phyloP scores from a whole-genome alignment of 2,113 vertebrate genomes.

The Lota lota region DNA sequence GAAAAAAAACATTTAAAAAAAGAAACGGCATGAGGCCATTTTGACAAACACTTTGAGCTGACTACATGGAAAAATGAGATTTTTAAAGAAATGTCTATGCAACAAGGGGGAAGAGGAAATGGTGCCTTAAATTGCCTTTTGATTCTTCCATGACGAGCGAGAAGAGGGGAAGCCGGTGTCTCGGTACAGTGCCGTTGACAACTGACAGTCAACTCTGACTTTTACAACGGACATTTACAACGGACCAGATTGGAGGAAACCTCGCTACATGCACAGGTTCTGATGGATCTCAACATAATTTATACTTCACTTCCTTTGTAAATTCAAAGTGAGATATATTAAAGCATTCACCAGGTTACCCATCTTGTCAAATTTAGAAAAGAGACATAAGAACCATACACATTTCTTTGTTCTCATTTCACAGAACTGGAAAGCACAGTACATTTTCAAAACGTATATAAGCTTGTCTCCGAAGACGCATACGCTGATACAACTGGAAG shows the following conservation, averaged over 20 bases:
- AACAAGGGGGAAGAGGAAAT: constrained; percentile 33
- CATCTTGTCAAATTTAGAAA: too few species aligned
- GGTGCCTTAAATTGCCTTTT: constrained; percentile 37
- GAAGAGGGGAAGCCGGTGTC: constrained; percentile 27
- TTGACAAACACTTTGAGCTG: constrained; percentile 65
- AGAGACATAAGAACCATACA: too few species aligned
- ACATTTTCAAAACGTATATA: too few species aligned
- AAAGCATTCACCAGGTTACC: too few species aligned
- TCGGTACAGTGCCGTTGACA: constrained; percentile 1
- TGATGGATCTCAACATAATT: too few species aligned
- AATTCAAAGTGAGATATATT: too few species aligned
- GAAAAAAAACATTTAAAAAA: constrained; percentile 41
- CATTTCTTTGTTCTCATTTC: too few species aligned
- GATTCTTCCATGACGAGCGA: constrained; percentile 25
- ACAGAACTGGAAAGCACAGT: too few species aligned
- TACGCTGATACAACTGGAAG: too few species aligned
- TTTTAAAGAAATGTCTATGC: constrained; percentile 31
- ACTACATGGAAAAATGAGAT: constrained; percentile 38
- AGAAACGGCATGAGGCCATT: background rate
- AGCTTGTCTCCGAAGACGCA: too few species aligned
- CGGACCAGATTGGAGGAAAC: background rate
- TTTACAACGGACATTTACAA: constrained; percentile 6
- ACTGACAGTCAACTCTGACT: background rate
- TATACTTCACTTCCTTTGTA: too few species aligned
- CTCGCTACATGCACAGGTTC: too few species aligned